These are phyloP conservation scores for Criorhina ranunculi DNA, from an alignment of 2,888 invertebrate species.

Conservation along the genomic window DNA sequence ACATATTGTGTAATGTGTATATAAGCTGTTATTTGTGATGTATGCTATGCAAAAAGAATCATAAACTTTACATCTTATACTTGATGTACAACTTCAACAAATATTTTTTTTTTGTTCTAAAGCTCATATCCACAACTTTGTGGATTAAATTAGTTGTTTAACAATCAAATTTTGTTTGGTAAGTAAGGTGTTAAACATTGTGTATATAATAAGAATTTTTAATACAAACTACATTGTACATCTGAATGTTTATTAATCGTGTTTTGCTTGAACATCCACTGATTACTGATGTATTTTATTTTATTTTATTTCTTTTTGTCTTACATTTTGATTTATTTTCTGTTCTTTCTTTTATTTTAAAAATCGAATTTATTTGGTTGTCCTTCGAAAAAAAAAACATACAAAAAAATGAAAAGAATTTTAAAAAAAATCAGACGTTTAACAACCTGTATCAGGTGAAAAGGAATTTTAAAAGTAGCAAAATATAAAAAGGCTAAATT, in stretches of 20 bases:
- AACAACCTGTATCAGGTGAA: conserved; percentile 77
- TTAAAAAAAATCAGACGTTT: conserved; percentile 27
- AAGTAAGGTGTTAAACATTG: conserved; percentile 46
- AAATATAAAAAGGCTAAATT: conserved; percentile 23
- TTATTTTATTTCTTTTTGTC: not conserved
- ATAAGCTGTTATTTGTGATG: conserved; percentile 26
- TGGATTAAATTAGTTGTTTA: conserved; percentile 16
- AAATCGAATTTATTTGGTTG: conserved; percentile 30
- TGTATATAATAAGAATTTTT: conserved; percentile 10
- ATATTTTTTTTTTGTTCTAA: not conserved
- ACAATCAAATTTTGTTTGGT: conserved; percentile 37
- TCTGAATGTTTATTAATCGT: conserved; percentile 43
- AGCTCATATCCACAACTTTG: not conserved
- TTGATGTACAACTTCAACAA: conserved; percentile 8
- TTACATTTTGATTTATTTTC: not conserved
- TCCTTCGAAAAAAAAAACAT: conserved; percentile 24
- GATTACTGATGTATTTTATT: conserved; percentile 14
- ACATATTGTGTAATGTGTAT: too few species aligned
- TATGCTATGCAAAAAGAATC: not conserved
- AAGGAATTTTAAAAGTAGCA: conserved; percentile 55
- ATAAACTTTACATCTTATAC: not conserved
- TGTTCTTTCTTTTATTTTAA: not conserved
- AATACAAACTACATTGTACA: conserved; percentile 10
- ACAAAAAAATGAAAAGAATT: conserved; percentile 45
- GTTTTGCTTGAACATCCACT: conserved; percentile 68